Evolutionary conservation across 2,113 vertebrate species (phyloP).

Genomic region (Sturnus vulgaris): DNA sequence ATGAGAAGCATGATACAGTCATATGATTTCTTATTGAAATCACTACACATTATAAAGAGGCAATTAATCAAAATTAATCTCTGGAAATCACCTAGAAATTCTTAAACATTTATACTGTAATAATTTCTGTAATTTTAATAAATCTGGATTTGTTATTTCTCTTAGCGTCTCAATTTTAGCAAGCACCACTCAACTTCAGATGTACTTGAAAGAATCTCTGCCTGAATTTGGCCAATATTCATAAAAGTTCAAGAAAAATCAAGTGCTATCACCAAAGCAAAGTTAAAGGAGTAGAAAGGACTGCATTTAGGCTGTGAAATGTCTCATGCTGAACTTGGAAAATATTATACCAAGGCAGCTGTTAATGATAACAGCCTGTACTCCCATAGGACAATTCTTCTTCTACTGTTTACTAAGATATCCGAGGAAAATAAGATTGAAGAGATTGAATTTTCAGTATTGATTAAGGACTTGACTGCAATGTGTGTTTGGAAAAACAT

Average conservation of each 20-base stretch:
- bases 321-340: not conserved
- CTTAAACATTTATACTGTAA: not conserved
- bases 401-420: not conserved
- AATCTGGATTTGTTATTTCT: not conserved
- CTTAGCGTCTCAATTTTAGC: not conserved
- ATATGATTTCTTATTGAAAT: not conserved
- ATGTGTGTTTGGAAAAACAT: fast-evolving
- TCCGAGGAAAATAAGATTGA: not conserved
- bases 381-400: not conserved
- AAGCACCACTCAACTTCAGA: not conserved
- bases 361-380: not conserved
- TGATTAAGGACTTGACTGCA: not conserved
- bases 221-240: not conserved
- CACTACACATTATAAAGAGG: not conserved
- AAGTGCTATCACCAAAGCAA: not conserved
- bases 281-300: not conserved
- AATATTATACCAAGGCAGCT: not conserved
- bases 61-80: not conserved
- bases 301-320: not conserved
- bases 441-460: not conserved
- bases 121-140: not conserved
- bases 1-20: not conserved
- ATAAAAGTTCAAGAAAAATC: not conserved
- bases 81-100: not conserved
- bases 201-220: not conserved